Evolutionary conservation across 2,797 vertebrate genomes (phyloP), one percentile per base, ranked within the genome.

Genomic region (Lutjanus argentimaculatus): DNA sequence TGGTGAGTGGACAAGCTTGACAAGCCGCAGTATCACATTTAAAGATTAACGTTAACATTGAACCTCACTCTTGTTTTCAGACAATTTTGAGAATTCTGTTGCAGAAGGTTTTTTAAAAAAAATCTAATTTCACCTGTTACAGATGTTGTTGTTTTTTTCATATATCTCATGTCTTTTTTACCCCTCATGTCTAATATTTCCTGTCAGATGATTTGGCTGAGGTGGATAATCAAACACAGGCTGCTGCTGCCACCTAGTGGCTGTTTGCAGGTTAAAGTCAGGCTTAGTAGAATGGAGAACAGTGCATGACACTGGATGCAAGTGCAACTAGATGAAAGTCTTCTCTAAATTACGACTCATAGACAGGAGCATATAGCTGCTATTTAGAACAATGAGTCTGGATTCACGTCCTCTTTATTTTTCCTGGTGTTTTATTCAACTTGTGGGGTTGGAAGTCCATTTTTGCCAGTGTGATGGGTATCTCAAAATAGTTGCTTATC

Each of bases 181-280:
- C 5, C 30, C 30, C 15, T 46, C 25, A 30, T 81, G 63, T 48
- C 19, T 59, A 10, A 22, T 70, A n/a, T 83, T 67, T 81, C 53
- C 67, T 53, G 14, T 43, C 8, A 61, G 19, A 68, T 55, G 40
- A 0, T 21, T 2, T 42, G 43, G 40, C 65, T 51, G 21, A 14
- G 10, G 6, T 55, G 56, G 22, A 2, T 19, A 30, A 45, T 58
- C n/a, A 82, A 45, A 64, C 75, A 25, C 42, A 61, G 80, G 56
- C 53, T 36, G 22, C 25, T 83, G 57, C 0, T 52, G 88, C 87
- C 93, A 71, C 75, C 94, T 92, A 62, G 90, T 83, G 94, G 92
- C 52, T 8, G n/a, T 42, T 11, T 21, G 14, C 0, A 5, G 15
- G 56, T 19, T 6, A 17, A 42, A 16, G 0, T 0, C n/a, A 45